Percentiles rank a stretch among this genome's conserved stretches.
Evolutionary conservation across 2,113 vertebrate species (phyloP).

Genomic region (Phycodurus eques): DNA sequence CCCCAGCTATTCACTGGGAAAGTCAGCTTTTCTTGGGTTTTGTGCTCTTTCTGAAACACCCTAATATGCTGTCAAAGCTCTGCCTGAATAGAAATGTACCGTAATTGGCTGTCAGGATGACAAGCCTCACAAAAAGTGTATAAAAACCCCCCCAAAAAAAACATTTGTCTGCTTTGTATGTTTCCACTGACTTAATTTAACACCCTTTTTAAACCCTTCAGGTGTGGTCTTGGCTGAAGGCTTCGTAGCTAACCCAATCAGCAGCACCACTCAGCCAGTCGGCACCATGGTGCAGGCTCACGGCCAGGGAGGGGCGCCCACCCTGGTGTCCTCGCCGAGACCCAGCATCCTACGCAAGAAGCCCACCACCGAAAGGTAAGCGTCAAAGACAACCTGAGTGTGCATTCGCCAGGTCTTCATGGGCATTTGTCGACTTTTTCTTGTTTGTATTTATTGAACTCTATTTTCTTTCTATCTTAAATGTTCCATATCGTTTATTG

Average conservation of each 20-base stretch:
- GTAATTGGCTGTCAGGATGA: neutral
- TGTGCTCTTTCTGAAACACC: neutral
- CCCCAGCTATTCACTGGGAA: too few relatives aligned
- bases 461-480: too few relatives aligned
- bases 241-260: constrained; percentile 90
- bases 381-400: constrained; percentile 1
- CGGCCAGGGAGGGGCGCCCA: constrained; percentile 81
- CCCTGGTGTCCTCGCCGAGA: constrained; percentile 91
- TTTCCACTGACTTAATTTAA: neutral
- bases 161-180: too few relatives aligned
- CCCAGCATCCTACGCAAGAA: constrained; percentile 98
- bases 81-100: neutral
- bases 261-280: constrained; percentile 81
- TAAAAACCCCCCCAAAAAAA: too few relatives aligned
- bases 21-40: neutral
- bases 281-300: constrained; percentile 93
- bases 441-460: too few relatives aligned
- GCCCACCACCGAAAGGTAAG: constrained; percentile 89
- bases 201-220: constrained; percentile 10
- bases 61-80: too few relatives aligned
- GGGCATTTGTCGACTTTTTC: neutral
- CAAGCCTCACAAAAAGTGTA: too few relatives aligned
- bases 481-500: too few relatives aligned
- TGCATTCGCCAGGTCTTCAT: neutral
- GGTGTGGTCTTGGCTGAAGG: constrained; percentile 90